Percentiles rank a stretch among this genome's conserved stretches.
These are phyloP conservation scores for Pyrgus malvae DNA, from an alignment of 2,888 invertebrate genomes.

Conservation along the genomic window DNA sequence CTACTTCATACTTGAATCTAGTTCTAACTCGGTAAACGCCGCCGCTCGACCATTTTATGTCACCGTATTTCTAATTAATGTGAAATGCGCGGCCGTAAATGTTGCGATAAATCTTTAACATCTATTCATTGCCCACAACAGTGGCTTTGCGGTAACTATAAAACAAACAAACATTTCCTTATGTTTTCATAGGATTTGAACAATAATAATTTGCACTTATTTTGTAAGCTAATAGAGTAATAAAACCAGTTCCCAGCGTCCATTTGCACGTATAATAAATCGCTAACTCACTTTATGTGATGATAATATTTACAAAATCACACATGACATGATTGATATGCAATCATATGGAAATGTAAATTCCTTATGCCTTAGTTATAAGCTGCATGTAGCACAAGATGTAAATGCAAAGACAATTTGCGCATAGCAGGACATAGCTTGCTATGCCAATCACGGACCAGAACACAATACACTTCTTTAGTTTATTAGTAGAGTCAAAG, in stretches of 20 bases:
- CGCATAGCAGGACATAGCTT: slow-evolving; percentile 36
- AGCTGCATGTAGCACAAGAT: slow-evolving; percentile 34
- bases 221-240: slow-evolving; percentile 22
- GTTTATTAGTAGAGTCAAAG: not conserved
- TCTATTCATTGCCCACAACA: slow-evolving; percentile 18
- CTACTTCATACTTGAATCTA: slow-evolving; percentile 14
- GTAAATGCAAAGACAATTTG: slow-evolving; percentile 40
- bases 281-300: slow-evolving; percentile 1
- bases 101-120: slow-evolving; percentile 25
- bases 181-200: slow-evolving; percentile 15
- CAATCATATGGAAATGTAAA: slow-evolving; percentile 30
- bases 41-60: slow-evolving; percentile 18
- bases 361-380: slow-evolving; percentile 38
- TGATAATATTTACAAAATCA: slow-evolving; percentile 27
- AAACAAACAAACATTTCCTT: slow-evolving; percentile 14
- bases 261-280: slow-evolving; percentile 16
- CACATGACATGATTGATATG: slow-evolving; percentile 28
- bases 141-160: slow-evolving; percentile 5
- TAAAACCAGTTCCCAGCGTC: slow-evolving; percentile 17
- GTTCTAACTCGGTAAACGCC: slow-evolving; percentile 15
- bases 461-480: slow-evolving; percentile 29
- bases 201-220: slow-evolving; percentile 8
- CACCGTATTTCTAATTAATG: slow-evolving; percentile 25
- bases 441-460: slow-evolving; percentile 39
- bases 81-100: slow-evolving; percentile 21